Evolutionary conservation across 2,888 invertebrate species (phyloP).

Genomic region (Sinotaia quadrata): DNA sequence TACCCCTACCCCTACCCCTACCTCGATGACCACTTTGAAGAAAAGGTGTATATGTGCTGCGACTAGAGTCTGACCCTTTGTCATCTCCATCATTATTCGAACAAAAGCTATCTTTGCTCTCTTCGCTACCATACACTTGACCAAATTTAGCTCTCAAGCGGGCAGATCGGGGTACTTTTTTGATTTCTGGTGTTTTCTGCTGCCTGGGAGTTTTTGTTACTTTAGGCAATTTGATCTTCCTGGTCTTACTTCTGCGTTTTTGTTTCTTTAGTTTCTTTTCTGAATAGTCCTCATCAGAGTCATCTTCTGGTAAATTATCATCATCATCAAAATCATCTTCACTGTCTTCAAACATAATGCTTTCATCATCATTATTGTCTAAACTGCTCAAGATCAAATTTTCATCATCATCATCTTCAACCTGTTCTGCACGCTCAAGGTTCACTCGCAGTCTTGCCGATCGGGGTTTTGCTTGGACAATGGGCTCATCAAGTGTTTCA

Average conservation of each 20-base stretch:
- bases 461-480: neutral
- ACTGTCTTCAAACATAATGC: neutral
- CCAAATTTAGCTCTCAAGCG: constrained; percentile 22
- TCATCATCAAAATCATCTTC: constrained; percentile 17
- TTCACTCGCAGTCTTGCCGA: constrained; percentile 16
- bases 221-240: neutral
- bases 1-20: no score
- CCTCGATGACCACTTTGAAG: no score
- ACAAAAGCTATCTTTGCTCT: neutral
- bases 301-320: constrained; percentile 19
- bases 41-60: neutral
- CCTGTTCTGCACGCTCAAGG: constrained; percentile 11
- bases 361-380: constrained; percentile 14
- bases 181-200: neutral
- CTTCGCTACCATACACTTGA: neutral
- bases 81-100: constrained; percentile 5
- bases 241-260: constrained; percentile 1
- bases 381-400: no score
- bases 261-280: constrained; percentile 7
- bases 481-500: neutral
- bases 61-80: constrained; percentile 1
- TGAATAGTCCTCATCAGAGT: constrained; percentile 26
- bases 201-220: neutral
- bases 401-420: constrained; percentile 11
- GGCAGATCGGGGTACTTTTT: constrained; percentile 14